Evolutionary conservation across 2,888 invertebrate genomes (phyloP), one percentile per base, ranked within the genome.

Genomic region (Minunthozetes semirufus): DNA sequence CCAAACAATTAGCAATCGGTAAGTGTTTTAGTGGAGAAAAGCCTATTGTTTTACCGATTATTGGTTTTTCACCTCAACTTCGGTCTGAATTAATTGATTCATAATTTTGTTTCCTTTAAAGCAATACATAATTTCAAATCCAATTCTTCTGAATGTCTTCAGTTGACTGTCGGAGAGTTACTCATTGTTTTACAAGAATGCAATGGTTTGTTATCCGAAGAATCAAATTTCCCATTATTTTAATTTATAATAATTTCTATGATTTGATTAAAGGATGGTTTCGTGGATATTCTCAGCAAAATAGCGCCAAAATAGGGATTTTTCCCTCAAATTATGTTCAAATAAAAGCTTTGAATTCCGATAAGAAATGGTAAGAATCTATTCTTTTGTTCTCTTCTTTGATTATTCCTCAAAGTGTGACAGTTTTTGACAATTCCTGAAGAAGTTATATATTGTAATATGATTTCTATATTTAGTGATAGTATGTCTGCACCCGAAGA

Each of bases 131-230:
- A 93, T 83, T 94, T 92, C 91, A 88, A 89, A 82, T 90, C 92
- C 78, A 90, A 91, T 83, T 77, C 77, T 17, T 77, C 78, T 72
- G 78, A 80, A 78, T 80, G 80, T 73, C 77, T 83, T 72, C 75
- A 79, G 25, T 76, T 96, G 80, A 92, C 93, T 84, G 93, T 95
- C 80, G 95, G 95, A 76, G 95, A 95, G 83, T 90, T 92, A 6
- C 90, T 95, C 3, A 93, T 94, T 83, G 92, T 95, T 80, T 85
- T 93, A 79, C 94, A 94, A 85, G 94, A 95, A 86, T 92, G 90
- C 85, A 87, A 87, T 83, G 91, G 66, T 66, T 17, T 66, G 66
- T 53, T 33, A 48, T 48, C 15, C n/a, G n/a, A 11, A 48, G n/a
- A 6, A 48, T 17, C 13, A 48, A 8, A 46, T 15, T 11, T 48